phyloP scores from a whole-genome alignment of 2,888 invertebrate species.

The Empis stercorea region DNA sequence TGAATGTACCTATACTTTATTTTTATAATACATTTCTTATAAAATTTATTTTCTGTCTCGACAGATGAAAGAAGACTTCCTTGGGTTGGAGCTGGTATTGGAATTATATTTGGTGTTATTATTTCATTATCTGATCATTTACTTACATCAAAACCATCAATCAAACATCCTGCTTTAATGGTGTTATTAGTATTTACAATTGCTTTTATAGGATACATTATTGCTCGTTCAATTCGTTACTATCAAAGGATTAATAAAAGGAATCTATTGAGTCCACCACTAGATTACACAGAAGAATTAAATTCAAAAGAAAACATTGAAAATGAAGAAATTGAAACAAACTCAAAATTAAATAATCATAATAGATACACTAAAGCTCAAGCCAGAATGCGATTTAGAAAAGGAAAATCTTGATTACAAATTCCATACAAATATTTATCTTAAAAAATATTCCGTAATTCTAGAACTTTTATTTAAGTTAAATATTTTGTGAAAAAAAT shows the following conservation, averaged over 20 bases:
- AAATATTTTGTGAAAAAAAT: no score
- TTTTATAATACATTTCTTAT: not conserved
- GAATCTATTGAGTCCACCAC: constrained; percentile 41
- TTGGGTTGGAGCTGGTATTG: constrained; percentile 62
- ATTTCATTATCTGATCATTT: constrained; percentile 57
- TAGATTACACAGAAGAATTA: constrained; percentile 32
- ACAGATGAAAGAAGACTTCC: constrained; percentile 56
- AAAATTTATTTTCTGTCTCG: not conserved
- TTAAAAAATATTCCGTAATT: no score
- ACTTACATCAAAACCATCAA: constrained; percentile 49
- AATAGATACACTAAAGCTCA: constrained; percentile 59
- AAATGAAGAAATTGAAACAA: constrained; percentile 8
- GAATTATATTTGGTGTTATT: constrained; percentile 51
- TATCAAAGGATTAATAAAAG: constrained; percentile 41
- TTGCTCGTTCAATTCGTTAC: constrained; percentile 46
- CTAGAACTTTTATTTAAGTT: no score
- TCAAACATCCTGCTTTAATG: constrained; percentile 59
- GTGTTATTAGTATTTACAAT: constrained; percentile 53
- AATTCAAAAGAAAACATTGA: constrained; percentile 11
- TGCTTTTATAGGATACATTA: constrained; percentile 51
- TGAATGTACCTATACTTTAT: constrained; percentile 37
- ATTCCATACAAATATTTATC: no score
- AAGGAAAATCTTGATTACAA: constrained; percentile 52
- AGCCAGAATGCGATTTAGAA: constrained; percentile 59
- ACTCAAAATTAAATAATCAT: constrained; percentile 31